Conservation (phyloP, 2,888 invertebrate genomes). For the Cephus runcator region DNA sequence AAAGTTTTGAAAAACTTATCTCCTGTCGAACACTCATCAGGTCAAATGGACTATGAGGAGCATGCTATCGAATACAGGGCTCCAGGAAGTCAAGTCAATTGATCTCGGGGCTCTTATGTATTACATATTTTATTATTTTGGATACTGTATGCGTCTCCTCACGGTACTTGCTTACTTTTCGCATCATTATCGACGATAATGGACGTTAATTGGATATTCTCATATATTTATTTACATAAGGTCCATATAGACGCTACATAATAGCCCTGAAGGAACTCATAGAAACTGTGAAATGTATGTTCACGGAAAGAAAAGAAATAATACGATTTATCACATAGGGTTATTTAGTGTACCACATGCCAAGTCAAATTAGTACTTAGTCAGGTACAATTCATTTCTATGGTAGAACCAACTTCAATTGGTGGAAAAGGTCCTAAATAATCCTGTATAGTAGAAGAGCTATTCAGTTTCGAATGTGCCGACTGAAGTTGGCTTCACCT, state of each 20-base stretch:
- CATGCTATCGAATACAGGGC: slow-evolving; percentile 58
- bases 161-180: background rate
- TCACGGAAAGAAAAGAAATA: slow-evolving; percentile 25
- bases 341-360: background rate
- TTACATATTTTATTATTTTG: background rate
- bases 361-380: background rate
- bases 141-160: background rate
- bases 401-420: background rate
- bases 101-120: slow-evolving; percentile 57
- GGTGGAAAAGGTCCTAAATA: background rate
- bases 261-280: slow-evolving; percentile 54
- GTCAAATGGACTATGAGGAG: slow-evolving; percentile 42
- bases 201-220: background rate
- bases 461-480: background rate
- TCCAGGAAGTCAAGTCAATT: slow-evolving; percentile 41
- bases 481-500: background rate
- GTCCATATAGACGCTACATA: slow-evolving; percentile 30
- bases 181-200: background rate
- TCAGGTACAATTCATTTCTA: background rate
- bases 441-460: background rate
- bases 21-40: slow-evolving; percentile 41
- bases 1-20: slow-evolving; percentile 26
- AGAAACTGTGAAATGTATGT: slow-evolving; percentile 63
- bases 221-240: slow-evolving; percentile 6
- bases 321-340: background rate